Evolutionary conservation across 2,888 invertebrate species (phyloP).

Genomic region (Tyria jacobaeae): DNA sequence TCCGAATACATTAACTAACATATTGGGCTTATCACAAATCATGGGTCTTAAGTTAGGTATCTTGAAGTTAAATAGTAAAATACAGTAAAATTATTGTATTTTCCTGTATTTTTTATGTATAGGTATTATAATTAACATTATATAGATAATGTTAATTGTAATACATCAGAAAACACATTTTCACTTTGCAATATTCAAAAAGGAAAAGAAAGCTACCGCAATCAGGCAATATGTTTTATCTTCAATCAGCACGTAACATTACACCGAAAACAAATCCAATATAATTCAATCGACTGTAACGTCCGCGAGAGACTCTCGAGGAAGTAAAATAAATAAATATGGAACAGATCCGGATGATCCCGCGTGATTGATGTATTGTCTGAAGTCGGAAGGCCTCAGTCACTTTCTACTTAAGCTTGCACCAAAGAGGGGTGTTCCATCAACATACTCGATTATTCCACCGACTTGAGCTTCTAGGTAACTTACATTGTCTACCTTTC

Average conservation of each 20-base stretch:
- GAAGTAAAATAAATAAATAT: slow-evolving; percentile 61
- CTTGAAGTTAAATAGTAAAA: no score
- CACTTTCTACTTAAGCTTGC: slow-evolving; percentile 36
- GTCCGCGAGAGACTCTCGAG: slow-evolving; percentile 24
- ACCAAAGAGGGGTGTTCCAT: slow-evolving; percentile 23
- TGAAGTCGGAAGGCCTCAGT: slow-evolving; percentile 25
- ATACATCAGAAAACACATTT: no score
- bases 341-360: slow-evolving; percentile 59
- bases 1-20: slow-evolving; percentile 8
- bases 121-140: no score
- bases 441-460: slow-evolving; percentile 7
- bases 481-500: background rate
- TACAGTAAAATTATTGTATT: no score
- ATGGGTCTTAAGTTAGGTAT: no score
- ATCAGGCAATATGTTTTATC: slow-evolving; percentile 4
- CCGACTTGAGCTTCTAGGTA: slow-evolving; percentile 13
- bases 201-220: background rate
- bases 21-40: slow-evolving; percentile 25
- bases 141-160: no score
- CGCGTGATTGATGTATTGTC: slow-evolving; percentile 62
- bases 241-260: slow-evolving; percentile 14
- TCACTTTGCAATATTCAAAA: no score
- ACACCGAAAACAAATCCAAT: slow-evolving; percentile 9
- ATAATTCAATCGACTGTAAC: slow-evolving; percentile 22
- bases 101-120: no score